These are phyloP conservation scores for Dinoponera quadriceps DNA, from an alignment of 1,140 invertebrate genomes.

Conservation along the genomic window DNA sequence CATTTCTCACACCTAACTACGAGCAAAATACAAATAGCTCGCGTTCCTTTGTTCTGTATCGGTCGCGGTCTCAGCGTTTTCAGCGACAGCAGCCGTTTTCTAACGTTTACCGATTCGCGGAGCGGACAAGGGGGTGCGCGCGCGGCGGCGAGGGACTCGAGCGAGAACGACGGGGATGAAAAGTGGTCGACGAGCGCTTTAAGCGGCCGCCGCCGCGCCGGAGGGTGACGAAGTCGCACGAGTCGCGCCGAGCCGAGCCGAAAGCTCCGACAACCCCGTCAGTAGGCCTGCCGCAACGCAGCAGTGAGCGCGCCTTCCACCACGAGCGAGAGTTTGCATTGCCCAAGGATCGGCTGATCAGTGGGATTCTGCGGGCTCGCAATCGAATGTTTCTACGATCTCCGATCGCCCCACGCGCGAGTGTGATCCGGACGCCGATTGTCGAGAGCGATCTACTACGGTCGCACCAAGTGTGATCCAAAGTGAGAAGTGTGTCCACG, in stretches of 20 bases:
- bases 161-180: constrained; percentile 73
- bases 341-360: neutral
- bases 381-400: neutral
- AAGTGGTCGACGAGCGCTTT: constrained; percentile 78
- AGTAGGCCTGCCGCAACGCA: constrained; percentile 82
- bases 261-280: constrained; percentile 73
- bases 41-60: constrained; percentile 26
- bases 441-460: neutral
- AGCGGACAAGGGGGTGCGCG: constrained; percentile 39
- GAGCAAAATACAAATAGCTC: constrained; percentile 47
- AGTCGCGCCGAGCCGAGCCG: constrained; percentile 72
- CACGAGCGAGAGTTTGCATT: constrained; percentile 40
- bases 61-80: constrained; percentile 46
- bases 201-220: constrained; percentile 73
- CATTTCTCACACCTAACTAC: constrained; percentile 20
- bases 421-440: neutral
- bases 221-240: constrained; percentile 72
- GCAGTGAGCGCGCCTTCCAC: constrained; percentile 78
- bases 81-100: constrained; percentile 54
- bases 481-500: neutral
- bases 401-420: neutral
- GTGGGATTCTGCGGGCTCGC: neutral
- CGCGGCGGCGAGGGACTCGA: constrained; percentile 49
- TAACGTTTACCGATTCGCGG: constrained; percentile 66
- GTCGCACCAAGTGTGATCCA: neutral